These are phyloP conservation scores for Drosophila picticornis DNA, from an alignment of 2,888 invertebrate genomes.

Conservation along the genomic window DNA sequence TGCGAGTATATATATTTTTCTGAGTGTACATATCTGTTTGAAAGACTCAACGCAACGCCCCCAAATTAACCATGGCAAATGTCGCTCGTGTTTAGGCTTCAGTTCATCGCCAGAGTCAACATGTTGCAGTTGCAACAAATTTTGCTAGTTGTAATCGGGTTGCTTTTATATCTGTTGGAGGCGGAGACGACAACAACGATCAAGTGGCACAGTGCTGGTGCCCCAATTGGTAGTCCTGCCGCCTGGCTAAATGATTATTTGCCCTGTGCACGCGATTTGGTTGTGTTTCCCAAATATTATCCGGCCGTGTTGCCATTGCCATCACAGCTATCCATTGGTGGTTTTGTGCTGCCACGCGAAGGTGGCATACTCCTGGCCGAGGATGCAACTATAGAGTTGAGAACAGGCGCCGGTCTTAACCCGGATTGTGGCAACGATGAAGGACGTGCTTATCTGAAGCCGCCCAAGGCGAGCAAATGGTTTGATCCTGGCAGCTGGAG, in stretches of 20 bases:
- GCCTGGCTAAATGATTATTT: slow-evolving; percentile 77
- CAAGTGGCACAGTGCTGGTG: slow-evolving; percentile 74
- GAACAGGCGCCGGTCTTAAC: slow-evolving; percentile 40
- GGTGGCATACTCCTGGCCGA: slow-evolving; percentile 78
- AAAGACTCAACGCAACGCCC: slow-evolving; percentile 55
- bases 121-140: slow-evolving; percentile 51
- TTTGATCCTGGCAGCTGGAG: slow-evolving; percentile 83
- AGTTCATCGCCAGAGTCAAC: slow-evolving; percentile 5
- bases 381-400: slow-evolving; percentile 67
- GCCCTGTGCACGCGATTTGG: slow-evolving; percentile 80
- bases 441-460: slow-evolving; percentile 67
- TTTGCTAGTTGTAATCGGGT: background rate
- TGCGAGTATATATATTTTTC: background rate
- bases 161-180: slow-evolving; percentile 43
- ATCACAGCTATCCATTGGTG: slow-evolving; percentile 60
- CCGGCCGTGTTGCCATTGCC: slow-evolving; percentile 80
- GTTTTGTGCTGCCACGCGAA: slow-evolving; percentile 76
- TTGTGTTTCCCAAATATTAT: slow-evolving; percentile 81
- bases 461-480: slow-evolving; percentile 76
- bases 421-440: slow-evolving; percentile 68
- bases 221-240: slow-evolving; percentile 67
- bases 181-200: slow-evolving; percentile 50
- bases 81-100: slow-evolving; percentile 16
- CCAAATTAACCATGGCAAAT: slow-evolving; percentile 17
- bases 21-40: slow-evolving; percentile 11